phyloP scores from a whole-genome alignment of 2,797 vertebrate species.

The Chaetophractus vellerosus region DNA sequence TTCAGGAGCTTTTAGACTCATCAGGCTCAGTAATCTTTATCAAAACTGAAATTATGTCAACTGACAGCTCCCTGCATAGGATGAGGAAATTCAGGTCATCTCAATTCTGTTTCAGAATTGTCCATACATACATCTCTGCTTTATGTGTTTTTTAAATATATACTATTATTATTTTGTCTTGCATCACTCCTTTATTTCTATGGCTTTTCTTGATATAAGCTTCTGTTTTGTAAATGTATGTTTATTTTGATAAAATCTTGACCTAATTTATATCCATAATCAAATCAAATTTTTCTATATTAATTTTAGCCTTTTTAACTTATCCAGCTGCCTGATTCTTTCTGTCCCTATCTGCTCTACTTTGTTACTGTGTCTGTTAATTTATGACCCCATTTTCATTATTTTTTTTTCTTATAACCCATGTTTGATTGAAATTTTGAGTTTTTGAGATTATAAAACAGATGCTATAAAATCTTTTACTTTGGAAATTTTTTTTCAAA shows the following conservation, averaged over 20 bases:
- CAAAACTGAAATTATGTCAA: not conserved
- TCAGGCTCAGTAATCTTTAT: not conserved
- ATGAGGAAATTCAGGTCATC: not conserved
- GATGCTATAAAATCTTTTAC: too few relatives aligned
- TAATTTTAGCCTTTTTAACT: not conserved
- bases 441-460: too few relatives aligned
- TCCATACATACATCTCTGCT: not conserved
- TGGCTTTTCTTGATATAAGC: not conserved
- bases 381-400: not conserved
- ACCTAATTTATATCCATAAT: not conserved
- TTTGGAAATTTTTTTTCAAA: too few relatives aligned
- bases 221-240: not conserved
- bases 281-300: not conserved
- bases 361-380: not conserved
- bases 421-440: not conserved
- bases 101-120: not conserved
- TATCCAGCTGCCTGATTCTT: not conserved
- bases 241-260: not conserved
- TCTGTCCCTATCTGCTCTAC: not conserved
- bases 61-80: not conserved
- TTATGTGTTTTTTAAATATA: not conserved
- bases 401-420: not conserved
- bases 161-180: not conserved
- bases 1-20: not conserved
- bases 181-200: not conserved